Evolutionary conservation across 2,888 invertebrate species (phyloP), one percentile per base, ranked within the genome.

Genomic region (Exephanes ischioxanthus): DNA sequence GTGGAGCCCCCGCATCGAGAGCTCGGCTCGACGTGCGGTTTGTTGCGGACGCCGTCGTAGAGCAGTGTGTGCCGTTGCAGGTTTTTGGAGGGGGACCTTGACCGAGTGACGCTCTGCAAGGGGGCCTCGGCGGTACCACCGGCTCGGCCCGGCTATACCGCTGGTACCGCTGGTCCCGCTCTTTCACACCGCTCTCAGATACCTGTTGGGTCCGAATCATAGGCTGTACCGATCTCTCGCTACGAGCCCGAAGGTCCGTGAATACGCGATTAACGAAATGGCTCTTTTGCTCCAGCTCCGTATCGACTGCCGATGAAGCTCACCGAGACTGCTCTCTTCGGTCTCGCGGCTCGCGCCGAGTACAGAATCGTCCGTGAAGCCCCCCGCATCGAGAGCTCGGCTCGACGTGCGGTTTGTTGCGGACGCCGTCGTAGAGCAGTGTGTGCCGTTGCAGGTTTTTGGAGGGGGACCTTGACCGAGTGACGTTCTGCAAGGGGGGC

Each of bases 401-500:
- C 58, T 48, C 68, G 58, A 26, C 70, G 79, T 79, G 63, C 51
- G 78, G 73, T 41, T 61, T 81, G 70, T 79, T 85, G 70, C 68
- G 78, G 83, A 67, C 66, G 85, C 19, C 51, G 75, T 51, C 55
- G 45, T 63, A 6, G 7, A 26, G 26, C 63, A 16, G 33, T 48
- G 73, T 78, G 72, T 63, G 82, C 71, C 66, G 82, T 76, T 85
- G 86, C 86, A 88, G 89, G 88, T 91, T 93, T 92, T 92, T 89
- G 92, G 92, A 90, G 91, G 90, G 90, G 90, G 88, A 91, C 93
- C 93, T 93, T 93, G 93, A 93, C 93, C 93, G 92, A 93, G 93
- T 93, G 92, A 90, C 89, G 91, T 90, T 90, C 89, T 88, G 88
- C 88, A 83, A 80, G 66, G 83, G 83, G 58, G 67, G 73, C 79